Base-by-base conservation (phyloP, 2,797 vertebrate species). In the Ctenosaura bakeri region DNA sequence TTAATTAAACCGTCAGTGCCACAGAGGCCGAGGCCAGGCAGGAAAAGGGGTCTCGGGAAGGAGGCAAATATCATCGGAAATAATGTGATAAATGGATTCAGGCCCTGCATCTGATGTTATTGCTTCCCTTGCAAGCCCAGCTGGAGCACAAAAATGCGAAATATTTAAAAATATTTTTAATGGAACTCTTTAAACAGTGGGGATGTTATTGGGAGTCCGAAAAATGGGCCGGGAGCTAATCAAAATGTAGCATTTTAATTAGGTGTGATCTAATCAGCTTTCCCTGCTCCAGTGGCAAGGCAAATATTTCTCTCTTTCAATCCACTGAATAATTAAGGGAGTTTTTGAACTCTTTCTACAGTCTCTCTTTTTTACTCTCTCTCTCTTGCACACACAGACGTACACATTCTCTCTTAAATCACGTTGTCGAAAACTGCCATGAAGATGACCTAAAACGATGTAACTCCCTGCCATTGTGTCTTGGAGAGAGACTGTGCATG, bases 261-360 rank as follows among this genome's bases (percentile, higher is more conserved):
- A 95, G 92, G 83, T 89, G 71, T 90, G 89, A 95, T 92, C 79
- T 95, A 96, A 96, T 94, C 94, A 94, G 52, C 87, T 96, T 95
- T 94, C 74, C 76, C 52, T 92, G 52, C 29, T 93, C 77, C 77
- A 90, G 77, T n/a, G 56, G 88, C 90, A 89, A 81, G 8, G 0
- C 29, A 87, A 89, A 91, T n/a, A 6, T 16, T 90, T 81, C 85
- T 64, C 18, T 54, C 85, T 91, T 69, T 54, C 89, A 95, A 96
- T 95, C 32, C 5, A 66, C 93, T 62, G 90, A 86, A 94, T 87
- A 82, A 90, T 92, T 54, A 94, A 74, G 8, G 56, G 83, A 54
- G 76, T 85, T 80, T 26, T 62, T 3, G 90, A 88, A 92, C 92
- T 93, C 92, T 80, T 95, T 77, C 86, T 89, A 90, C 69, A 87